Conservation (phyloP, 2,113 vertebrate genomes). For the Malurus alboscapulatus region DNA sequence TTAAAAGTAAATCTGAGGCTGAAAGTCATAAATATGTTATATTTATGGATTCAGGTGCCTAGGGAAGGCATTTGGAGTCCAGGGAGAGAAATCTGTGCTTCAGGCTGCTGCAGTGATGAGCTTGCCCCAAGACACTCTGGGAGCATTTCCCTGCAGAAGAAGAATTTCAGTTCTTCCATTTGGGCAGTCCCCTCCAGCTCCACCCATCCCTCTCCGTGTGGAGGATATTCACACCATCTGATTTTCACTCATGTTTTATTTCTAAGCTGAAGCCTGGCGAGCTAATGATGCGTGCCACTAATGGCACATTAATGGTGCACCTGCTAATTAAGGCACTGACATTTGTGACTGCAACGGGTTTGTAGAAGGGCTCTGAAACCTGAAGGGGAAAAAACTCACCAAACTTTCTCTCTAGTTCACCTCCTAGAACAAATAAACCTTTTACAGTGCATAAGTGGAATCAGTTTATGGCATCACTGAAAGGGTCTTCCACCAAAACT, state of each 20-base stretch:
- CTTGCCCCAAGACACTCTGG: background rate
- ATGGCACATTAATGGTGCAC: constrained; percentile 1
- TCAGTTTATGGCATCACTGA: background rate
- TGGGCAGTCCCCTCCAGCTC: background rate
- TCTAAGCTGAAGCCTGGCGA: background rate
- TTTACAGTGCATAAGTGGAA: background rate
- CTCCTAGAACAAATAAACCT: background rate
- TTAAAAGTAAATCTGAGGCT: background rate
- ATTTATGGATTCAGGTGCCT: background rate
- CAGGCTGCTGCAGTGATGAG: background rate
- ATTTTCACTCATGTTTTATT: background rate
- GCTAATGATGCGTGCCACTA: background rate
- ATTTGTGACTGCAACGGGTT: background rate
- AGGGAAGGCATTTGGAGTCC: background rate
- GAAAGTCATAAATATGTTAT: background rate
- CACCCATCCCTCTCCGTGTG: background rate
- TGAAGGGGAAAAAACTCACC: background rate
- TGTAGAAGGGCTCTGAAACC: background rate
- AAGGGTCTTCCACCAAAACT: background rate
- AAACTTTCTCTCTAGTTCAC: background rate
- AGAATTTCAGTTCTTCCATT: background rate
- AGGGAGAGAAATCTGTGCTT: background rate
- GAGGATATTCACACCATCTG: background rate
- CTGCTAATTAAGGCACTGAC: background rate
- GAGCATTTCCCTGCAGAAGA: background rate